Conservation (phyloP, 2,113 vertebrate genomes). For the Calypte anna region DNA sequence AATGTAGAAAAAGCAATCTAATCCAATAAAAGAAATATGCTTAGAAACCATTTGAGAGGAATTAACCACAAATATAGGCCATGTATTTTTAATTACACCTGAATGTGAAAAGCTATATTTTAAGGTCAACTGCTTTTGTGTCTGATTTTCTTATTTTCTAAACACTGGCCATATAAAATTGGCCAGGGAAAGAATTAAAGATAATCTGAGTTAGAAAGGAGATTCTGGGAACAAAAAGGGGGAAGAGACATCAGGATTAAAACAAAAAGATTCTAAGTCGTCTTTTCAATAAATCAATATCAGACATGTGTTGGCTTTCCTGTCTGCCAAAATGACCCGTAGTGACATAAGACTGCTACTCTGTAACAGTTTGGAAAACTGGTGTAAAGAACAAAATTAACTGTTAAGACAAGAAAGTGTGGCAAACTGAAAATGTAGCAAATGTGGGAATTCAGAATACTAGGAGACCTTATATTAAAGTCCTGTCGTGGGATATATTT, state of each 20-base stretch:
- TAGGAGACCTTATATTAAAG: background rate
- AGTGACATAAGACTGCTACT: background rate
- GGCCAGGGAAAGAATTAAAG: background rate
- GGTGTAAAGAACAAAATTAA: background rate
- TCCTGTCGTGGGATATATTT: background rate
- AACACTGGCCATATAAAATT: background rate
- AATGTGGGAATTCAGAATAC: background rate
- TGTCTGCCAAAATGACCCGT: background rate
- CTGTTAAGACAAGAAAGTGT: background rate
- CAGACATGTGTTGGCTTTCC: background rate
- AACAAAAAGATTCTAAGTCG: background rate
- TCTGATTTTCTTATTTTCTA: background rate
- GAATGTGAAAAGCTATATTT: background rate
- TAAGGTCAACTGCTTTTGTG: background rate
- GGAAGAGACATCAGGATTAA: background rate
- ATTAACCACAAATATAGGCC: background rate
- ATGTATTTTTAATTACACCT: background rate
- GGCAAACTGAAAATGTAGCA: background rate
- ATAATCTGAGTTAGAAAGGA: background rate
- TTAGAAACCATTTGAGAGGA: background rate
- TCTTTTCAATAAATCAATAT: background rate
- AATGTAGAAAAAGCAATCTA: slow-evolving; percentile 17
- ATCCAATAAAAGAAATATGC: background rate
- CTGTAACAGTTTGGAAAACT: background rate
- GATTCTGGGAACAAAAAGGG: background rate